Base-by-base conservation (phyloP, 2,888 invertebrate species). In the Leptopterna dolabrata region DNA sequence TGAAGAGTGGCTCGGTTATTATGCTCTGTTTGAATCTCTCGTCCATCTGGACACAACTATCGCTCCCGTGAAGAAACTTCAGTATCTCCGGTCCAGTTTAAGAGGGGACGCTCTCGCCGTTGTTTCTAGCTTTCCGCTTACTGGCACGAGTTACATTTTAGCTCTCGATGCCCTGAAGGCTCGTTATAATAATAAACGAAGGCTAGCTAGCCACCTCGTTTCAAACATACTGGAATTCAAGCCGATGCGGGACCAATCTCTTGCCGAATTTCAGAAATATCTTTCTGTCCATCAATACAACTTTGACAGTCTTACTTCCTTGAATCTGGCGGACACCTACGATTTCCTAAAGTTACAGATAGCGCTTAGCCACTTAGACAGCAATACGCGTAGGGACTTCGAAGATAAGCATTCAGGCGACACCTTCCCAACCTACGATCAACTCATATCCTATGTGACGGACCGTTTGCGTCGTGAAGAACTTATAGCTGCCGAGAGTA, bases 301-400 rank as follows among this genome's bases (percentile, higher is more conserved):
- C 55, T 81, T 30, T 30, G 41, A 81, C 9, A 29, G 27, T 14
- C 14, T 81, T 1, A 16, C 30, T 6, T 24, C 81, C 29, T 55
- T 81, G 16, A n/a, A 55, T 51, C 36, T 81, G 6, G 4, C 29
- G 19, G 55, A 81, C 47, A 14, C 55, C 0, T 55, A 16, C 29
- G 81, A 55, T 55, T 81, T 81, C 47, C 19, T 81, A 7, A 81
- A 55, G 29, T 30, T 81, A 9, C 81, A 81, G 16, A n/a, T 81
- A 9, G 11, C 81, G 6, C 29, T 81, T 24, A 81, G 55, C 55
- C 81, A 81, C 47, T 29, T 81, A 27, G 81, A 81, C 27, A 13
- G 13, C 14, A 29, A 24, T 2, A 81, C 81, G 13, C 81, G 81
- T 6, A 24, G 81, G 19, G 24, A 14, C 2, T 81, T 81, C 29